Evolutionary conservation across 2,113 vertebrate genomes (phyloP).

Genomic region (Gopherus flavomarginatus): DNA sequence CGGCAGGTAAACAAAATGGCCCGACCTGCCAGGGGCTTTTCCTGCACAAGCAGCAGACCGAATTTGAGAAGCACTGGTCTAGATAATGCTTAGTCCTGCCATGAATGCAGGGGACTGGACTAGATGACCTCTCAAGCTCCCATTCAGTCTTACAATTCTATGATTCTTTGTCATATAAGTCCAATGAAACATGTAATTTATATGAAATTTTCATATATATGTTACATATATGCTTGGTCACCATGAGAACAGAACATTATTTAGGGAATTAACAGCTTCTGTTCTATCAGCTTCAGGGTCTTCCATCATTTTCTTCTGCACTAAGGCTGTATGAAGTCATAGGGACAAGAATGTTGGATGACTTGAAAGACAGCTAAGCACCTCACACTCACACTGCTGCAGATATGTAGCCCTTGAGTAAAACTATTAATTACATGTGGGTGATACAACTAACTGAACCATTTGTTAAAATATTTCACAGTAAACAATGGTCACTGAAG

Average conservation of each 20-base stretch:
- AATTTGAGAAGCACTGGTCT: too few relatives aligned
- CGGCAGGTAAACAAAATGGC: too few relatives aligned
- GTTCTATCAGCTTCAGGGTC: not conserved
- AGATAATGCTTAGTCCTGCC: too few relatives aligned
- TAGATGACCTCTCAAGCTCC: too few relatives aligned
- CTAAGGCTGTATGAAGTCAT: not conserved
- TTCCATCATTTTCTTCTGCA: not conserved
- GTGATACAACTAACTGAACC: not conserved
- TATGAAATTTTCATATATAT: not conserved
- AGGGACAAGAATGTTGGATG: not conserved
- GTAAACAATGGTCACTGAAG: not conserved
- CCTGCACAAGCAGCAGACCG: too few relatives aligned
- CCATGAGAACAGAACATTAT: not conserved
- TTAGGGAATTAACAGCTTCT: constrained; percentile 31
- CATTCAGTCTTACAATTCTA: too few relatives aligned
- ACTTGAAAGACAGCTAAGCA: not conserved
- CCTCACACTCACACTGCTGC: not conserved
- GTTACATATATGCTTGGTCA: not conserved
- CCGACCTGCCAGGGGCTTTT: too few relatives aligned
- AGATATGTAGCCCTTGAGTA: not conserved
- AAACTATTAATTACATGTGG: not conserved
- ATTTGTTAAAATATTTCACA: not conserved
- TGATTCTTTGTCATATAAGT: not conserved
- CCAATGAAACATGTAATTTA: not conserved
- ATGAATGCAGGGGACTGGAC: too few relatives aligned